phyloP scores from a whole-genome alignment of 1,140 invertebrate species.

The Drosophila nasuta region DNA sequence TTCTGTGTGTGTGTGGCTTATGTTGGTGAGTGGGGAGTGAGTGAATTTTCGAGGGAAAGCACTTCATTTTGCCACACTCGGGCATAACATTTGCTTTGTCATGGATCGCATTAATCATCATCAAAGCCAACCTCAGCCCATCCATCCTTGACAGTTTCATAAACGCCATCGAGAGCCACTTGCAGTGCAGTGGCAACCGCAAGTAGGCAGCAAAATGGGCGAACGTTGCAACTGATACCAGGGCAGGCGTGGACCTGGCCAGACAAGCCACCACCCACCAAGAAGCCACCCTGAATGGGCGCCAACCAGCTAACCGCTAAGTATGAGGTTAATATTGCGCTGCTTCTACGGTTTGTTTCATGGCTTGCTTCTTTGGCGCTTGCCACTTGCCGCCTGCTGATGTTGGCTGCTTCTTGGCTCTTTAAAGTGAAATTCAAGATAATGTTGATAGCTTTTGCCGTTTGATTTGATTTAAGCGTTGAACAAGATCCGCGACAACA shows the following conservation, averaged over 20 bases:
- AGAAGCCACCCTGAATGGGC: background rate
- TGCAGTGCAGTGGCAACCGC: constrained; percentile 61
- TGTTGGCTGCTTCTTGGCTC: constrained; percentile 2
- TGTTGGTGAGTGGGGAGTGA: background rate
- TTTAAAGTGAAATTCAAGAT: constrained; percentile 67
- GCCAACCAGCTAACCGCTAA: constrained; percentile 55
- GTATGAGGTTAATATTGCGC: constrained; percentile 72
- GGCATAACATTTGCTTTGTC: constrained; percentile 76
- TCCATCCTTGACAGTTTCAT: constrained; percentile 73
- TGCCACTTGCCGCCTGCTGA: background rate
- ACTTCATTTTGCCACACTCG: constrained; percentile 44
- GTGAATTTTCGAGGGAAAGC: constrained; percentile 33
- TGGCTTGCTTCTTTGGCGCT: constrained; percentile 1
- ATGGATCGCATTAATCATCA: constrained; percentile 77
- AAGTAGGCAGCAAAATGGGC: constrained; percentile 66
- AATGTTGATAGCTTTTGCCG: constrained; percentile 70
- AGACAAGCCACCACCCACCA: background rate
- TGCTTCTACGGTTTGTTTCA: background rate
- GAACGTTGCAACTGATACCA: constrained; percentile 65
- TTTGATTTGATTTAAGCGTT: constrained; percentile 61
- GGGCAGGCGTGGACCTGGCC: background rate
- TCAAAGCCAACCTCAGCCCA: constrained; percentile 48
- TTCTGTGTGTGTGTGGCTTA: background rate
- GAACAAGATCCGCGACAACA: constrained; percentile 16
- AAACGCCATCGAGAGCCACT: constrained; percentile 66